Evolutionary conservation across 2,113 vertebrate species (phyloP).

Genomic region (Forbesichthys agassizii): DNA sequence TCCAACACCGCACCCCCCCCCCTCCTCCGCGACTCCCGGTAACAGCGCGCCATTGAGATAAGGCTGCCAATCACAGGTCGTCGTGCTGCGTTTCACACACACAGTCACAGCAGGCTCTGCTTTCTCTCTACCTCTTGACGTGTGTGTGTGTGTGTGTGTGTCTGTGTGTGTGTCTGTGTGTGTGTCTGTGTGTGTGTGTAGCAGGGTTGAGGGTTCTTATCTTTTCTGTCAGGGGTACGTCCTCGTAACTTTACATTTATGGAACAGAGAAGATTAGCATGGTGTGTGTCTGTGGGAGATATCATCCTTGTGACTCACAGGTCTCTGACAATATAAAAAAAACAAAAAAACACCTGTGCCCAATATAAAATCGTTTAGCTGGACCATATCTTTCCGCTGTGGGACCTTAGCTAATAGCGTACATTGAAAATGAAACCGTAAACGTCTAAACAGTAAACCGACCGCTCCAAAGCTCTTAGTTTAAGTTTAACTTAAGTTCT

Average conservation of each 20-base stretch:
- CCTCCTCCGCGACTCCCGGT: constrained; percentile 30
- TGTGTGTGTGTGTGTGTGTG: not conserved
- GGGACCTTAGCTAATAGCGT: too few relatives aligned
- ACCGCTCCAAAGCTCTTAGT: too few relatives aligned
- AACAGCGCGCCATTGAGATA: constrained; percentile 36
- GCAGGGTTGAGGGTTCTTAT: not conserved
- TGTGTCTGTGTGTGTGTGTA: not conserved
- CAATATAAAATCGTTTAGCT: too few relatives aligned
- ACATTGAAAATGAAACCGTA: too few relatives aligned
- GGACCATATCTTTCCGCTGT: too few relatives aligned
- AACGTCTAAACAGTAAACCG: too few relatives aligned
- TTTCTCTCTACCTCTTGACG: constrained; percentile 20
- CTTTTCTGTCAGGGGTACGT: not conserved
- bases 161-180: not conserved
- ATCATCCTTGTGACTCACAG: too few relatives aligned
- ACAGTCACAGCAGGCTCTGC: constrained; percentile 5
- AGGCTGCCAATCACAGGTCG: constrained; percentile 50
- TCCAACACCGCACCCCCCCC: constrained; percentile 26
- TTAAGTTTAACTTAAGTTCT: too few relatives aligned
- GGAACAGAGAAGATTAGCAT: not conserved
- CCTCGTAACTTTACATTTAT: not conserved
- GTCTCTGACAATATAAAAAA: too few relatives aligned
- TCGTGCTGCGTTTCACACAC: constrained; percentile 19
- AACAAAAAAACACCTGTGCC: too few relatives aligned
- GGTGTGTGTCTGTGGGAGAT: not conserved